Base-by-base conservation (phyloP, 2,113 vertebrate species). In the Himantopus leucocephalus region DNA sequence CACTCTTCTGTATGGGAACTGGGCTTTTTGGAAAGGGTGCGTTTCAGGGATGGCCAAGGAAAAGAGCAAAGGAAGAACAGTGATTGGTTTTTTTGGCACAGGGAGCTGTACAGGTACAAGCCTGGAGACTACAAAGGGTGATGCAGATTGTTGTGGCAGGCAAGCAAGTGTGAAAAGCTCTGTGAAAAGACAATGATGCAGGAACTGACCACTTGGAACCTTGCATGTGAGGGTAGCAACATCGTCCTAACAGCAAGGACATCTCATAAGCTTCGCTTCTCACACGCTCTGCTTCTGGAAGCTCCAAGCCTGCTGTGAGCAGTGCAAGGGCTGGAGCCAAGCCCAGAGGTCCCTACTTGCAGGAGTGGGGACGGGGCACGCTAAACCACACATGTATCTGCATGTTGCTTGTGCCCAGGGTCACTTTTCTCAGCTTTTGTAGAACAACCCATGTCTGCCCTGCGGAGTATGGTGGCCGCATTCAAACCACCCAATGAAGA, bases 221-320 rank as follows among this genome's bases (percentile, higher is more conserved):
- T 48, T 45, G 43, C 0, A 0, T 52, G 30, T 0, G 0, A 91
- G 34, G 17, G 5, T n/a, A 24, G 32, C 59, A 84, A 78, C 39
- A 63, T 76, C 0, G 0, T 67, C 43, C 68, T 90, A 35, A 82
- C 73, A 95, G 41, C 35, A 60, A 81, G 32, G 4, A 56, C 16
- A 26, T 56, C 62, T 56, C 8, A 13, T 4, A 56, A 67, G 15
- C 20, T 92, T 76, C 7, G 2, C 35, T 53, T 77, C 45, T 93
- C 0, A 0, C 43, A 52, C 0, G 0, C 35, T 70, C 48, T 53
- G 14, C 32, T 47, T 39, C 27, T 53, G 50, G 37, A 18, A 47
- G 23, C 41, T 55, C 48, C 43, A 32, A 48, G 17, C 2, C 50
- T 59, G 12, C 21, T 50, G 32, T 32, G 74, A 88, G 53, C 43